Conservation (phyloP, 2,888 invertebrate species). For the Sepioteuthis lessoniana region DNA sequence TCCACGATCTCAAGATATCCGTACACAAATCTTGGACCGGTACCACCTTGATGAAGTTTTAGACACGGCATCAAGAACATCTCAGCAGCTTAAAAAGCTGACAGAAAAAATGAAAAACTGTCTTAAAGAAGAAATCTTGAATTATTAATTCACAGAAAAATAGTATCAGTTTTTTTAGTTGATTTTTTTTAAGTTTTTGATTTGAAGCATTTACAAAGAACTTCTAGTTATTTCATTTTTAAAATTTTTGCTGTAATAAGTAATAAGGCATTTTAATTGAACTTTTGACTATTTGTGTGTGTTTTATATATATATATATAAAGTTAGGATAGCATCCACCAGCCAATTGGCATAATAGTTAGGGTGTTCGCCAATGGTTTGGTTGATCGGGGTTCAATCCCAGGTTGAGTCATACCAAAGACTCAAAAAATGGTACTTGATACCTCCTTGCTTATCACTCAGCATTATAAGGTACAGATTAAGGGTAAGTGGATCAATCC, state of each 20-base stretch:
- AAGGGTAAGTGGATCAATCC: too few species aligned
- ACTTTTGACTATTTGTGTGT: not conserved
- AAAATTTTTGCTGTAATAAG: not conserved
- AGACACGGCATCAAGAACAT: constrained; percentile 62
- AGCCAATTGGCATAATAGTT: too few species aligned
- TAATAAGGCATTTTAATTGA: not conserved
- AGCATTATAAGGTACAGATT: too few species aligned
- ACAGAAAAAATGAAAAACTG: constrained; percentile 68
- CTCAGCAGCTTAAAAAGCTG: constrained; percentile 66
- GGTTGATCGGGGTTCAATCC: too few species aligned
- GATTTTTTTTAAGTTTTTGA: not conserved
- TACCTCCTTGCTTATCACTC: too few species aligned
- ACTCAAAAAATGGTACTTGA: too few species aligned
- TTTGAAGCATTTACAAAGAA: not conserved
- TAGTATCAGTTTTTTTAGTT: not conserved
- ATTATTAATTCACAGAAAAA: constrained; percentile 43
- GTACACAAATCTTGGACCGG: constrained; percentile 56
- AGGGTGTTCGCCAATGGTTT: too few species aligned
- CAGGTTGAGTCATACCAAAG: too few species aligned
- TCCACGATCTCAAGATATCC: constrained; percentile 56
- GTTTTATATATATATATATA: constrained; percentile 46
- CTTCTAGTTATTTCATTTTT: not conserved
- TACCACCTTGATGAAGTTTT: constrained; percentile 64
- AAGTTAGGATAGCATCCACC: not conserved
- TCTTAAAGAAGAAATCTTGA: constrained; percentile 64